These are phyloP conservation scores for Naja naja DNA, from an alignment of 2,113 vertebrate species.

Conservation along the genomic window DNA sequence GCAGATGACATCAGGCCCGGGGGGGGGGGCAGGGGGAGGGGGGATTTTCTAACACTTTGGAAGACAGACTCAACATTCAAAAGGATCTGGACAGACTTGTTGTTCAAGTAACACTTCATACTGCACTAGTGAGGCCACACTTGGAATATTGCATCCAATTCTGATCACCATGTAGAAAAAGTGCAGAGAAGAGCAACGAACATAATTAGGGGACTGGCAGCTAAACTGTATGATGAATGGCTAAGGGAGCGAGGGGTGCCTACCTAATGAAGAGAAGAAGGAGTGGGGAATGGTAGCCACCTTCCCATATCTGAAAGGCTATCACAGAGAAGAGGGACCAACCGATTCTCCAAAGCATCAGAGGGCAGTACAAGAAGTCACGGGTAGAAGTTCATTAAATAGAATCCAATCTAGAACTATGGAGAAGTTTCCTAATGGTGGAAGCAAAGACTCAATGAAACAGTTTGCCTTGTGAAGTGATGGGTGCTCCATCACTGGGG, in stretches of 20 bases:
- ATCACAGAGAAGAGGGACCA: background rate
- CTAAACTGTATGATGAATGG: too few species aligned
- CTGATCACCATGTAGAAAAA: background rate
- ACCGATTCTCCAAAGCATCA: background rate
- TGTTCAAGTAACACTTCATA: background rate
- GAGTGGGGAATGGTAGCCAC: background rate
- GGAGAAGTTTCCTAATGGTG: background rate
- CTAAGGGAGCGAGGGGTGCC: background rate
- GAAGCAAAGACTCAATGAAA: background rate
- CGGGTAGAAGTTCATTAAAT: background rate
- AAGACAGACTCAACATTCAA: background rate
- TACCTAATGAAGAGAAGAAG: background rate
- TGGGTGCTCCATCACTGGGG: background rate
- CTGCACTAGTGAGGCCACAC: background rate
- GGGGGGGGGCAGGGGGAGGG: too few species aligned
- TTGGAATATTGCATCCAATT: background rate
- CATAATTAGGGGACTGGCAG: background rate
- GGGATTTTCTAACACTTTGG: background rate
- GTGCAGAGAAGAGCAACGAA: background rate
- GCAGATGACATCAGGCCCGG: background rate
- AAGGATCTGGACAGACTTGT: background rate
- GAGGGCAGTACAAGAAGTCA: background rate
- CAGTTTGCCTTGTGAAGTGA: background rate
- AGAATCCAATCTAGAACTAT: background rate
- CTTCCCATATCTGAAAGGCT: background rate